These are phyloP conservation scores for Pelochelys cantorii DNA, from an alignment of 2,797 vertebrate genomes.

Conservation along the genomic window DNA sequence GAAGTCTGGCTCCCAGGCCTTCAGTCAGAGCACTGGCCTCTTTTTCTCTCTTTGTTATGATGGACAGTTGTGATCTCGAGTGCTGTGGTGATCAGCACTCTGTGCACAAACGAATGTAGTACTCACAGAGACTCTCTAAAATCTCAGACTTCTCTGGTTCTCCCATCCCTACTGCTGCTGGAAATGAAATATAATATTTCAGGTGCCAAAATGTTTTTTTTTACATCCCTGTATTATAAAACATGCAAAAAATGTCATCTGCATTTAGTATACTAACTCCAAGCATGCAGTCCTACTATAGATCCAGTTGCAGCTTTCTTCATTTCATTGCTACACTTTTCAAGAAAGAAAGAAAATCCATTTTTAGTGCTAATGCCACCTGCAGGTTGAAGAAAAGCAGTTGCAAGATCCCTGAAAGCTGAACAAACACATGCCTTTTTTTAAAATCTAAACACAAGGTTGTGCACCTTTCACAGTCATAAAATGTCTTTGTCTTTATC, in stretches of 20 bases:
- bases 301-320: constrained; percentile 78
- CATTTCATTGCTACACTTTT: constrained; percentile 79
- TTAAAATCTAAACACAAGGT: constrained; percentile 31
- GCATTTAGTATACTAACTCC: constrained; percentile 83
- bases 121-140: constrained; percentile 31
- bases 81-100: rapidly evolving
- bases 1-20: neutral
- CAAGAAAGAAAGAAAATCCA: constrained; percentile 82
- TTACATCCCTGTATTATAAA: constrained; percentile 82
- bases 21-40: neutral
- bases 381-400: constrained; percentile 83
- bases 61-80: neutral
- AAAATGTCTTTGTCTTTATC: neutral
- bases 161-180: constrained; percentile 57
- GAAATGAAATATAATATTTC: constrained; percentile 60
- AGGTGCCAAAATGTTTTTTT: constrained; percentile 65
- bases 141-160: constrained; percentile 47
- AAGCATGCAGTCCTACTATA: constrained; percentile 79
- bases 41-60: rapidly evolving
- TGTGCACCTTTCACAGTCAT: neutral
- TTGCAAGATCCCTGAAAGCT: constrained; percentile 72
- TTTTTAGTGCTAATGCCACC: constrained; percentile 87
- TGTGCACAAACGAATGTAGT: neutral
- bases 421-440: constrained; percentile 50
- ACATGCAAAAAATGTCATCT: constrained; percentile 86